Conservation (phyloP, 2,888 invertebrate genomes). For the Anthrax anthrax region DNA sequence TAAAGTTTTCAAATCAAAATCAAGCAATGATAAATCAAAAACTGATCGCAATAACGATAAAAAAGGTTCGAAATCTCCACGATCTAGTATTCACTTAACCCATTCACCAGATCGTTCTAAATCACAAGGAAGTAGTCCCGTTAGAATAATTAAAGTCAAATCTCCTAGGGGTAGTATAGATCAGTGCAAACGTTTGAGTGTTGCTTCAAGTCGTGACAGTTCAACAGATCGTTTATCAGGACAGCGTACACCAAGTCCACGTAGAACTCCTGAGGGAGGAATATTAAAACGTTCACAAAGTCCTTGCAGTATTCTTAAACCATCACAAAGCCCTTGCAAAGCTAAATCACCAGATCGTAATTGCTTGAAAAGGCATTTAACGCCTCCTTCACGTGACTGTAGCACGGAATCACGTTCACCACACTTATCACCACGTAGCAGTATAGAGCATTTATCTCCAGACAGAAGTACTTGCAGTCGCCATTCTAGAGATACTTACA, state of each 20-base stretch:
- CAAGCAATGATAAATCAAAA: slow-evolving; percentile 15
- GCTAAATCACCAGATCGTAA: slow-evolving; percentile 32
- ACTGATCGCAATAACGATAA: slow-evolving; percentile 13
- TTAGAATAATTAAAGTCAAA: slow-evolving; percentile 34
- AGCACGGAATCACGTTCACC: slow-evolving; percentile 29
- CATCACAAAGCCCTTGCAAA: slow-evolving; percentile 28
- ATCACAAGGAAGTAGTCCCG: slow-evolving; percentile 32
- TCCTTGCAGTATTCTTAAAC: slow-evolving; percentile 26
- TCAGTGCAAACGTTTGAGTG: slow-evolving; percentile 24
- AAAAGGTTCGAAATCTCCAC: slow-evolving; percentile 33
- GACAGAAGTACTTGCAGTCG: slow-evolving; percentile 25
- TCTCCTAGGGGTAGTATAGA: slow-evolving; percentile 44
- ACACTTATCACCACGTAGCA: slow-evolving; percentile 28
- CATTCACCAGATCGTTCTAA: slow-evolving; percentile 36
- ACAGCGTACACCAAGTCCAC: slow-evolving; percentile 29
- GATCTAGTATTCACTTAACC: slow-evolving; percentile 42
- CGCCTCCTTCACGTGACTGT: slow-evolving; percentile 24
- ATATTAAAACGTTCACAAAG: slow-evolving; percentile 29
- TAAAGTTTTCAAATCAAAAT: slow-evolving; percentile 32
- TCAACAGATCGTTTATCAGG: slow-evolving; percentile 29
- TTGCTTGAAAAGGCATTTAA: slow-evolving; percentile 26
- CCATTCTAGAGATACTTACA: slow-evolving; percentile 15
- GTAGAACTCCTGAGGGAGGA: slow-evolving; percentile 30
- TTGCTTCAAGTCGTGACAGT: slow-evolving; percentile 28
- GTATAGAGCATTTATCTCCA: slow-evolving; percentile 31